Evolutionary conservation across 2,888 invertebrate species (phyloP), one percentile per base, ranked within the genome.

Genomic region (Agrilus cyanescens): DNA sequence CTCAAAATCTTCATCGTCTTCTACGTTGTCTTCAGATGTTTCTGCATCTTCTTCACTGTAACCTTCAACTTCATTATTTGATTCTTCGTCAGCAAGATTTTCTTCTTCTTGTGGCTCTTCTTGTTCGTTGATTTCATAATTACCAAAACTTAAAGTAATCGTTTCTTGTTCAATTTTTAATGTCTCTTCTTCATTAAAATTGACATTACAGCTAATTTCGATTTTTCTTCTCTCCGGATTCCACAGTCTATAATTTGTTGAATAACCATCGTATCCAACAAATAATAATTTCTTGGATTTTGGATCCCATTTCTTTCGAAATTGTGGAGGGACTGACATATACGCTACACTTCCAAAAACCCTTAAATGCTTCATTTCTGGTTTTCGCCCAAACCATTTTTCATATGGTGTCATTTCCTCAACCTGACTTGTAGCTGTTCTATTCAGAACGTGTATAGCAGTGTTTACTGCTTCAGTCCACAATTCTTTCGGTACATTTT

Each of bases 391-490:
- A 37, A 43, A 48, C 47, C 57, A 50, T 25, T 50, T 18, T 43
- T 59, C 55, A 46, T 43, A 53, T 2, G 52, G 43, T n/a, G n/a
- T n/a, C n/a, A n/a, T n/a, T n/a, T n/a, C n/a, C n/a, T n/a, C n/a
- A n/a, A n/a, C n/a, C n/a, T n/a, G n/a, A n/a, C n/a, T n/a, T 1
- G 43, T 43, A 15, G 45, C 15, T 29, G 50, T 53, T 41, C 58
- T 43, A 42, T 65, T 64, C 7, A 57, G 40, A 5, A 61, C 13
- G 43, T 61, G 61, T 4, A 53, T 54, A 14, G 60, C 57, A 14
- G 56, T 59, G 16, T 50, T 51, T 4, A 57, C 52, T 32, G 59
- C 60, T 43, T 62, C 59, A 12, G 56, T 53, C 61, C 61, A 65
- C 30, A 57, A 48, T n/a, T 38, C 14, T n/a, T 50, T 43, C 1